Conservation (phyloP, 1,140 invertebrate species). For the Pissodes strobi region DNA sequence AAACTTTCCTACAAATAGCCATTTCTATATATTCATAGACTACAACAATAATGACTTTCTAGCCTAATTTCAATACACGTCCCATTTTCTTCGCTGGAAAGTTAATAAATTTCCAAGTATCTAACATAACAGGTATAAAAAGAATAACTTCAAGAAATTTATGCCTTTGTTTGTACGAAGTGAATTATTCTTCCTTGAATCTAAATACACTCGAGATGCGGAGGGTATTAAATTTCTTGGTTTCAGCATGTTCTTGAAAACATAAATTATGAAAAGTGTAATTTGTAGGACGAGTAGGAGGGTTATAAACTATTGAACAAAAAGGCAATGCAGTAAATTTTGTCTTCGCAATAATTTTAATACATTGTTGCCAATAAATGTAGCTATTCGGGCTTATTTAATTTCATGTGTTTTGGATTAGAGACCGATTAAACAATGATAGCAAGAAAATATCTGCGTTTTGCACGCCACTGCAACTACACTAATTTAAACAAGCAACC, state of each 20-base stretch:
- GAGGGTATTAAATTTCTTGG: slow-evolving; percentile 4
- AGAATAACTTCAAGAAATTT: slow-evolving; percentile 2
- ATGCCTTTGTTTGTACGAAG: slow-evolving; percentile 6
- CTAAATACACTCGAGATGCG: not conserved
- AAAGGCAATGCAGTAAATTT: too few relatives aligned
- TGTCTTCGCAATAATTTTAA: too few relatives aligned
- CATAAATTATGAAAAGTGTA: slow-evolving; percentile 1
- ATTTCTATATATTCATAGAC: too few relatives aligned
- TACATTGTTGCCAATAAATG: too few relatives aligned
- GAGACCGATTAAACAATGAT: too few relatives aligned
- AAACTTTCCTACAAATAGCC: too few relatives aligned
- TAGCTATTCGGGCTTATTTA: too few relatives aligned
- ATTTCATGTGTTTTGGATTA: too few relatives aligned
- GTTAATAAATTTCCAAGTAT: not conserved
- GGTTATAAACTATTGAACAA: too few relatives aligned
- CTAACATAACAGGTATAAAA: slow-evolving; percentile 11
- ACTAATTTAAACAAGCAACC: slow-evolving; percentile 17
- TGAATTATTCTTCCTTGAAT: slow-evolving; percentile 8
- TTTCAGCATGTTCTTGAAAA: slow-evolving; percentile 1
- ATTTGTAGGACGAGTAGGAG: not conserved
- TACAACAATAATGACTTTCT: not conserved
- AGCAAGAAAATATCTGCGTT: too few relatives aligned
- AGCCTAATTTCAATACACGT: slow-evolving; percentile 3
- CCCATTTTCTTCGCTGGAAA: slow-evolving; percentile 1
- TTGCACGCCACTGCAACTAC: not conserved